These are phyloP conservation scores for Guaruba guarouba DNA, from an alignment of 2,113 vertebrate species.

Conservation along the genomic window DNA sequence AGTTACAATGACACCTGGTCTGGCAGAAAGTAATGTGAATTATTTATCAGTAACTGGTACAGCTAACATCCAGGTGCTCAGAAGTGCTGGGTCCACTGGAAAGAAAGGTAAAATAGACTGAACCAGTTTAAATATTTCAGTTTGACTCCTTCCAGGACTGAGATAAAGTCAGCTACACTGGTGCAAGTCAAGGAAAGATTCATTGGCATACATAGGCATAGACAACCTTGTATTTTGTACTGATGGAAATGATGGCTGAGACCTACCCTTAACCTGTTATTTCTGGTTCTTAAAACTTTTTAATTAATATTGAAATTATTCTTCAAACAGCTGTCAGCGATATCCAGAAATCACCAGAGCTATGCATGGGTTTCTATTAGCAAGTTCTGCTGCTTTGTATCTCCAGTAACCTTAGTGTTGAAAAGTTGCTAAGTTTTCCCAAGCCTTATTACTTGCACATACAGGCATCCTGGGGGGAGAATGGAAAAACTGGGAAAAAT, in stretches of 20 bases:
- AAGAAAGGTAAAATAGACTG: neutral
- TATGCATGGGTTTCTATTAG: neutral
- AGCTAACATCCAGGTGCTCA: neutral
- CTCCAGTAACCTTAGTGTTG: neutral
- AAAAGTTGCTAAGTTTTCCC: neutral
- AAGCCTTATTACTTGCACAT: neutral
- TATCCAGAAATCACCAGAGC: neutral
- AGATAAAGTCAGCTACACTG: neutral
- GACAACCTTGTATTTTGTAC: neutral
- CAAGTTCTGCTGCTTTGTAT: neutral
- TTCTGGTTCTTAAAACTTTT: neutral
- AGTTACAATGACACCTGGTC: neutral
- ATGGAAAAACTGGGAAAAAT: neutral
- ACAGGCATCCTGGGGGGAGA: neutral
- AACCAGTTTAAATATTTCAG: neutral
- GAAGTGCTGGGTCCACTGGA: neutral
- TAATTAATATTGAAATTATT: neutral
- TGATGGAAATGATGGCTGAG: neutral
- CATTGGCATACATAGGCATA: rapidly evolving
- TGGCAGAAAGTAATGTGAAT: neutral
- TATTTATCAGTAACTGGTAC: neutral
- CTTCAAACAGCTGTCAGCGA: neutral
- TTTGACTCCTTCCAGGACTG: neutral
- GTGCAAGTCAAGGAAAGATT: neutral
- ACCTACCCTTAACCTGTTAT: neutral